Conservation (phyloP, 2,888 invertebrate species). For the Brenthis ino region DNA sequence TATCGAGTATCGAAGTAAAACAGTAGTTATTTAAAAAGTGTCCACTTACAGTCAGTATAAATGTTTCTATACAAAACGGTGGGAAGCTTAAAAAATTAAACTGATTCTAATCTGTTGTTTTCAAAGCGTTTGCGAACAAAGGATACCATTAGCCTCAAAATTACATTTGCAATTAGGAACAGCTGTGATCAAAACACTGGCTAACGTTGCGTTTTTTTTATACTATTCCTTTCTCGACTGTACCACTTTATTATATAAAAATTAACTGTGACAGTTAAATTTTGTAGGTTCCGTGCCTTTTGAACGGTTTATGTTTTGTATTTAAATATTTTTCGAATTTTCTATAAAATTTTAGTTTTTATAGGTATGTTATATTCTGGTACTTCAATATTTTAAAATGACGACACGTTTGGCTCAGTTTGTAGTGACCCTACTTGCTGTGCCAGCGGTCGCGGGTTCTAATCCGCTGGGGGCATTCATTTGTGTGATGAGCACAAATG, state of each 20-base stretch:
- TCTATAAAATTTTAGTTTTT: no score
- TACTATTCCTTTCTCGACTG: slow-evolving; percentile 33
- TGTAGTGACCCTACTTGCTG: no score
- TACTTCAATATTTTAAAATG: no score
- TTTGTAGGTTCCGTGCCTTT: neutral
- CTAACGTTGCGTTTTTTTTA: slow-evolving; percentile 32
- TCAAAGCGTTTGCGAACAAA: slow-evolving; percentile 32
- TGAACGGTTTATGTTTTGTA: neutral
- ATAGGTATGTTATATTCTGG: no score
- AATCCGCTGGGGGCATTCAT: no score
- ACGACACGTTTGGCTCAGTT: no score
- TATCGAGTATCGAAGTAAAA: neutral
- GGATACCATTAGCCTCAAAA: slow-evolving; percentile 41
- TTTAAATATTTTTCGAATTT: neutral
- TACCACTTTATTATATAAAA: slow-evolving; percentile 24
- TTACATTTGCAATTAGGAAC: slow-evolving; percentile 43
- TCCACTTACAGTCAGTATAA: neutral
- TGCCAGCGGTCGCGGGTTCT: no score
- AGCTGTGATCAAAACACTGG: slow-evolving; percentile 40
- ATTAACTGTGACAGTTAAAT: slow-evolving; percentile 11
- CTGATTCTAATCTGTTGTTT: slow-evolving; percentile 35
- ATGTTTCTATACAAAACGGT: neutral
- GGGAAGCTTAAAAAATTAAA: slow-evolving; percentile 17
- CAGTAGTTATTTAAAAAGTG: neutral
- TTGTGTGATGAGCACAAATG: no score